Evolutionary conservation across 1,140 invertebrate species (phyloP).

Genomic region (Oryctes rhinoceros): DNA sequence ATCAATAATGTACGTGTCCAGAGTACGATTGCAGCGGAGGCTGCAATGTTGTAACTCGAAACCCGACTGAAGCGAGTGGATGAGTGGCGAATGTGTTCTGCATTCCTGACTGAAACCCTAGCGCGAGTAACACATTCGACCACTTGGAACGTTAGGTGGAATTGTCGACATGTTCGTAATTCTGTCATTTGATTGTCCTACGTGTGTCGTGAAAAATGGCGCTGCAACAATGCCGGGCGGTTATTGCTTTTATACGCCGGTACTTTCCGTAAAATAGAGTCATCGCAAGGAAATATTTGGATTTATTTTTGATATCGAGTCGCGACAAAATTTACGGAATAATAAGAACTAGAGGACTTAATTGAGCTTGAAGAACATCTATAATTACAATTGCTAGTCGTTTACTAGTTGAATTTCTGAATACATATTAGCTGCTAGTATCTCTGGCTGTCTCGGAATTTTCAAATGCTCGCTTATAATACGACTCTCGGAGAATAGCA

Average conservation of each 20-base stretch:
- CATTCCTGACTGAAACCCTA: neutral
- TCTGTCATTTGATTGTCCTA: conserved; percentile 9
- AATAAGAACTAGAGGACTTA: too few species aligned
- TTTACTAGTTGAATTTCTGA: too few species aligned
- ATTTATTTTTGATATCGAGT: too few species aligned
- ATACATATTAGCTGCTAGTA: too few species aligned
- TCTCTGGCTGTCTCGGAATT: too few species aligned
- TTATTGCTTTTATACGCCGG: neutral
- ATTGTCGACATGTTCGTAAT: conserved; percentile 18
- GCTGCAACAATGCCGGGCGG: neutral
- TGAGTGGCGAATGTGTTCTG: neutral
- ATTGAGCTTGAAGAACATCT: too few species aligned
- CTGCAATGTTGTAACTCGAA: neutral
- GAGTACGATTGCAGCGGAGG: neutral
- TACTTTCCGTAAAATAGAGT: too few species aligned
- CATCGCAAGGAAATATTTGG: too few species aligned
- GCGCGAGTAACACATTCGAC: neutral
- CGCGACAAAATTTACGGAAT: too few species aligned
- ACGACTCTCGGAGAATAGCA: too few species aligned
- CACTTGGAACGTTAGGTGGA: neutral
- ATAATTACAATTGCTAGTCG: too few species aligned
- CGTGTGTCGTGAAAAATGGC: neutral
- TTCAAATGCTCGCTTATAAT: too few species aligned
- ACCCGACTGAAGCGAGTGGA: neutral
- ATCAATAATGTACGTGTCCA: neutral